Conservation (phyloP, 2,113 vertebrate genomes). For the Oryzias woworae region DNA sequence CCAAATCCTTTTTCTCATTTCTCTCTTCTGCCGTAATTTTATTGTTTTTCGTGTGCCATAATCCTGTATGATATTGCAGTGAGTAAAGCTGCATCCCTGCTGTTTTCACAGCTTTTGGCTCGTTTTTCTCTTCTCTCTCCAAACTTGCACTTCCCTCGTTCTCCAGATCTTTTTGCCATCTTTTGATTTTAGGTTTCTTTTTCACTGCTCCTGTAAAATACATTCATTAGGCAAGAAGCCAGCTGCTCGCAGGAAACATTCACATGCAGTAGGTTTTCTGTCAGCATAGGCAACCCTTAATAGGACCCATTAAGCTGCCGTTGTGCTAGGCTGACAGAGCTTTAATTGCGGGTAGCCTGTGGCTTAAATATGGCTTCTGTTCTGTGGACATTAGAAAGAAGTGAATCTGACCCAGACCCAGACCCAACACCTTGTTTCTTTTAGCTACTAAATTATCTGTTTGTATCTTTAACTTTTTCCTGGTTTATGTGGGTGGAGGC, state of each 20-base stretch:
- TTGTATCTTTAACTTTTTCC: conserved; percentile 21
- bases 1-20: conserved; percentile 10
- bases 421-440: conserved; percentile 37
- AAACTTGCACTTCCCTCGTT: conserved; percentile 16
- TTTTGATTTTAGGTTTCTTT: conserved; percentile 21
- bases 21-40: conserved; percentile 9
- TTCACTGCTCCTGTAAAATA: conserved; percentile 46
- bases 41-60: conserved; percentile 7
- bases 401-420: conserved; percentile 34
- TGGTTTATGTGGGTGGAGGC: conserved; percentile 26
- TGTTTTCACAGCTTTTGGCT: neutral
- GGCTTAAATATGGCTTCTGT: conserved; percentile 56
- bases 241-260: conserved; percentile 34
- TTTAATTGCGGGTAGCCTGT: conserved; percentile 50
- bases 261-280: conserved; percentile 43
- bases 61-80: neutral
- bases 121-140: neutral
- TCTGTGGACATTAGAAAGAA: conserved; percentile 26
- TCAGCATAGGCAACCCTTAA: conserved; percentile 62
- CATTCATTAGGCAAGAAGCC: conserved; percentile 52
- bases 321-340: conserved; percentile 43
- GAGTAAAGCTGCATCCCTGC: conserved; percentile 1
- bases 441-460: conserved; percentile 35
- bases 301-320: conserved; percentile 69
- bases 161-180: conserved; percentile 3